Conservation (phyloP, 2,888 invertebrate genomes). For the Apodemia zela region DNA sequence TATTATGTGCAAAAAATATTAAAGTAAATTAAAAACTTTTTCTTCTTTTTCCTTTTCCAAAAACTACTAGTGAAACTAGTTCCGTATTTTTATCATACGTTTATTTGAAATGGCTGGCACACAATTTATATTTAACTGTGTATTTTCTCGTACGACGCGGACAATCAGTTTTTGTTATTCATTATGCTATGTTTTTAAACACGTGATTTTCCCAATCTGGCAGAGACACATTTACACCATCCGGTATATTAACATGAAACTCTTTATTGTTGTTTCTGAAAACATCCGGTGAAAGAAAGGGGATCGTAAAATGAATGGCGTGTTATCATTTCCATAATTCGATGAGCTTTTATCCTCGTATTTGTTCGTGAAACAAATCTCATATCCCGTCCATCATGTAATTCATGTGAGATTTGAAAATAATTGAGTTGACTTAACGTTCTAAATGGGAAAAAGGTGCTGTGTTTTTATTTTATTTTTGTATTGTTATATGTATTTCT, state of each 20-base stretch:
- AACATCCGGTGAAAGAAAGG: constrained; percentile 22
- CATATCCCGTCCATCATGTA: constrained; percentile 14
- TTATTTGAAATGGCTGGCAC: too few species aligned
- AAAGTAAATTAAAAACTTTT: too few species aligned
- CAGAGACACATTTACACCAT: not conserved
- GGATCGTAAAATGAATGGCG: constrained; percentile 31
- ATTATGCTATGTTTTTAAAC: not conserved
- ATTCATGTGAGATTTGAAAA: constrained; percentile 6
- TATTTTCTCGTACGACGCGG: too few species aligned
- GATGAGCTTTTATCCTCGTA: constrained; percentile 29
- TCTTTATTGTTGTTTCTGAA: constrained; percentile 25
- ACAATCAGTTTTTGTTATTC: too few species aligned
- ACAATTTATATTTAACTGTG: too few species aligned
- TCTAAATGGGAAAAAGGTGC: not conserved
- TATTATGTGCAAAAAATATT: too few species aligned
- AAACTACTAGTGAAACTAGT: too few species aligned
- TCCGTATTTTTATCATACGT: too few species aligned
- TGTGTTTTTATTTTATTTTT: too few species aligned
- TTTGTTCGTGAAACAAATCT: constrained; percentile 30
- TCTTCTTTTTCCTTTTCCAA: too few species aligned
- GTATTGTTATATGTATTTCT: too few species aligned
- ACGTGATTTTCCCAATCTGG: not conserved
- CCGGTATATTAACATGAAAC: constrained; percentile 25
- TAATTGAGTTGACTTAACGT: constrained; percentile 1
- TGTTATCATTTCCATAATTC: constrained; percentile 32